Base-by-base conservation (phyloP, 2,888 invertebrate species). In the Acanthacorydalis orientalis region DNA sequence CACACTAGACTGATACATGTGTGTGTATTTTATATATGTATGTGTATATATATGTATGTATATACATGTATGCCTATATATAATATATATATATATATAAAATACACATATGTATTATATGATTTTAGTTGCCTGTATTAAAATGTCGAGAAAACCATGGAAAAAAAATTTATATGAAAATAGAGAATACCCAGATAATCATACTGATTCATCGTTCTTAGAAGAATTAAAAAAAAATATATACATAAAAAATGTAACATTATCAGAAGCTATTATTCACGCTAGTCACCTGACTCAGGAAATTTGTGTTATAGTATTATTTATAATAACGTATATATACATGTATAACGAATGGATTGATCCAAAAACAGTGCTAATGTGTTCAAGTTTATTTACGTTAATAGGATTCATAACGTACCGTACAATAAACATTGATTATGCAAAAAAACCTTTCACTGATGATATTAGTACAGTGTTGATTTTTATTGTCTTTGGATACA, bases 91-190 rank as follows among this genome's bases (percentile, higher is more conserved):
- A 23, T 23, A 23, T 23, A 4, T 23, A 23, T 23, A n/a, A n/a
- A n/a, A 23, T 23, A 23, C 23, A 23, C 23, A 23, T 6, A 23
- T 6, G 6, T 23, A 23, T 4, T 23, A 23, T n/a, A n/a, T n/a
- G 6, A 23, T 23, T 23, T 23, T 6, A 23, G 23, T 4, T 23
- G n/a, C n/a, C 23, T 23, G 6, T 2, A 4, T 23, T 23, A 23
- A 23, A 23, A 23, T 23, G 23, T 2, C 23, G 53, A 66, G 61
- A 57, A 73, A 69, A 56, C 68, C 70, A 1, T 93, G 95, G 93
- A 76, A 77, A 54, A 95, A 93, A 68, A 86, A 90, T 58, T 68
- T 96, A 14, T 96, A 93, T 59, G 85, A 87, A 62, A 83, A 88
- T 59, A 78, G 84, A 49, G 83, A 79, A 15, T 85, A 84, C 51